Evolutionary conservation across 2,888 invertebrate genomes (phyloP).

Genomic region (Bombyx huttoni): DNA sequence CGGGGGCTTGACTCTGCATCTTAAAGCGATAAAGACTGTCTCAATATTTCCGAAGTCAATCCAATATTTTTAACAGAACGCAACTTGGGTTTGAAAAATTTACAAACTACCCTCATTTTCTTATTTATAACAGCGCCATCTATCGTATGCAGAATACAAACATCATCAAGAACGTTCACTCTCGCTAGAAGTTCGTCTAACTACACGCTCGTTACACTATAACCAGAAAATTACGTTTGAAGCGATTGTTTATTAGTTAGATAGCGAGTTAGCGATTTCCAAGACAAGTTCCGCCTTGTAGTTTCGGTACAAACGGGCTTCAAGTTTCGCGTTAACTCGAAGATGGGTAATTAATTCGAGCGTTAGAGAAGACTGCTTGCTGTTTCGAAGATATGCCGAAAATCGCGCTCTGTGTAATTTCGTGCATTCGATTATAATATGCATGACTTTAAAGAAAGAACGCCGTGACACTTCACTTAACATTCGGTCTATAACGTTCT

Average conservation of each 20-base stretch:
- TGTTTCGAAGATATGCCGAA: neutral
- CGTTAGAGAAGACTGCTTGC: constrained; percentile 1
- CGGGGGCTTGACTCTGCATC: too few relatives aligned
- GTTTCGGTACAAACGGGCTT: constrained; percentile 11
- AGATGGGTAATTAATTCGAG: constrained; percentile 6
- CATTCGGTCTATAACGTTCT: too few relatives aligned
- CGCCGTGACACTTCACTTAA: too few relatives aligned
- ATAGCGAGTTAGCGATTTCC: constrained; percentile 28
- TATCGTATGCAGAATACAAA: too few relatives aligned
- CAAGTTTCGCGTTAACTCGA: constrained; percentile 12
- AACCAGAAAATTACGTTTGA: constrained; percentile 16
- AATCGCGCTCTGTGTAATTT: neutral
- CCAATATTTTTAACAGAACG: too few relatives aligned
- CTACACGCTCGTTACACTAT: constrained; percentile 8
- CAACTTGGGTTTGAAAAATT: too few relatives aligned
- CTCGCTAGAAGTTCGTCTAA: constrained; percentile 4
- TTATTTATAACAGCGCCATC: too few relatives aligned
- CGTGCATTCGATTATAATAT: neutral
- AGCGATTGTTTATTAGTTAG: constrained; percentile 39
- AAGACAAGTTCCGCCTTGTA: constrained; percentile 17
- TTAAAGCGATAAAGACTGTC: too few relatives aligned
- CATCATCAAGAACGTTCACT: too few relatives aligned
- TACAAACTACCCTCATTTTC: too few relatives aligned
- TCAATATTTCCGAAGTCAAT: too few relatives aligned
- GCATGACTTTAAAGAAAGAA: neutral